Percentiles rank a stretch among this genome's conserved stretches.
Evolutionary conservation across 2,797 vertebrate genomes (phyloP).

Genomic region (Rhinophrynus dorsalis): DNA sequence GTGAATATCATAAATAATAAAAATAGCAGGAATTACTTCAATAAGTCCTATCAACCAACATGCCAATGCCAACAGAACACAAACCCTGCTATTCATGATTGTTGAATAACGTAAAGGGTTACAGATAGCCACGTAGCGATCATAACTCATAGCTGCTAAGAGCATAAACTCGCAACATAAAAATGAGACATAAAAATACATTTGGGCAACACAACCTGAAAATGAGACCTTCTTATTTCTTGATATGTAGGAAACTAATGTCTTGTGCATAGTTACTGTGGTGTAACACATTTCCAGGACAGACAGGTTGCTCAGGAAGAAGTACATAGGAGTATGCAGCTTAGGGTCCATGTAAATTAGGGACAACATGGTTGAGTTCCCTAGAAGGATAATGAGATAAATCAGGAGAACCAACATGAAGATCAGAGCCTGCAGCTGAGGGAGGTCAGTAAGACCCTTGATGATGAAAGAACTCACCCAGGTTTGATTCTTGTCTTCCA

Average conservation of each 20-base stretch:
- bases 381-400: constrained; percentile 14
- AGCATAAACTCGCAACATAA: constrained; percentile 29
- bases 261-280: constrained; percentile 32
- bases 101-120: constrained; percentile 10
- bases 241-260: not conserved
- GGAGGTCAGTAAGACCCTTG: constrained; percentile 22
- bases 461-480: constrained; percentile 13
- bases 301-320: constrained; percentile 26
- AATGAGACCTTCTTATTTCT: not conserved
- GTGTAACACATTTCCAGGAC: constrained; percentile 20
- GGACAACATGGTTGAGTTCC: constrained; percentile 3
- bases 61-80: not conserved
- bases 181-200: constrained; percentile 19
- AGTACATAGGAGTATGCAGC: constrained; percentile 28
- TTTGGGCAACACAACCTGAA: constrained; percentile 21
- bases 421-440: constrained; percentile 10
- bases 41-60: constrained; percentile 14
- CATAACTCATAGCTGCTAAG: constrained; percentile 34
- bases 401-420: constrained; percentile 14
- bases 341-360: constrained; percentile 5
- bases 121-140: constrained; percentile 32
- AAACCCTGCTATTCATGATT: constrained; percentile 22
- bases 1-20: constrained; percentile 3
- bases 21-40: not conserved
- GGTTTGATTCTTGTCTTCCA: constrained; percentile 10